Evolutionary conservation across 2,888 invertebrate species (phyloP).

Genomic region (Zaprionus obscuricornis): DNA sequence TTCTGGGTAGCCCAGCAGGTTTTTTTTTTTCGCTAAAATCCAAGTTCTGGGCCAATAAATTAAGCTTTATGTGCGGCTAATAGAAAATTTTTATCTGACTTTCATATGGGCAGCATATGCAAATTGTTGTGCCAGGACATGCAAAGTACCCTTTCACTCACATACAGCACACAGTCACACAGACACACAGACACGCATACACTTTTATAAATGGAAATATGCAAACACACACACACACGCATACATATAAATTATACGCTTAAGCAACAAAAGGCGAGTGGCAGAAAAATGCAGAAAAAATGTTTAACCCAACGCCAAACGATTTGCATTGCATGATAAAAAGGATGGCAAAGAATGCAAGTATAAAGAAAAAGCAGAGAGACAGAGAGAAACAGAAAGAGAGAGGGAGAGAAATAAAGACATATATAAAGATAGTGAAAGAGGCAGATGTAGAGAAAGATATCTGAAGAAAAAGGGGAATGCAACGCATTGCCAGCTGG

Average conservation of each 20-base stretch:
- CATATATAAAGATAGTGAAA: too few species aligned
- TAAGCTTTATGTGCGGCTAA: slow-evolving; percentile 73
- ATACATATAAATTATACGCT: slow-evolving; percentile 69
- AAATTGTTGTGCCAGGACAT: slow-evolving; percentile 67
- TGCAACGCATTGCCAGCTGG: slow-evolving; percentile 21
- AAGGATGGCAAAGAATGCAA: slow-evolving; percentile 28
- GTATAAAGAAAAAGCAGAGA: slow-evolving; percentile 1
- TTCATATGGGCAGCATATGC: slow-evolving; percentile 60
- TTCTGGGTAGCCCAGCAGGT: slow-evolving; percentile 41
- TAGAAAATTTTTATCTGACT: slow-evolving; percentile 61
- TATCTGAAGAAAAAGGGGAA: neutral
- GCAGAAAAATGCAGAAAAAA: slow-evolving; percentile 61
- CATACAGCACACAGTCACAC: too few species aligned
- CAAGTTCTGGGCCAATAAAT: slow-evolving; percentile 65
- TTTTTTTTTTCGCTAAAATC: slow-evolving; percentile 32
- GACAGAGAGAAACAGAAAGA: slow-evolving; percentile 2
- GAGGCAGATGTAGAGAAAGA: neutral
- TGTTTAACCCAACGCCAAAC: slow-evolving; percentile 61
- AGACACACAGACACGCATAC: slow-evolving; percentile 6
- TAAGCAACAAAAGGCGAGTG: slow-evolving; percentile 70
- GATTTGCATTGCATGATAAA: slow-evolving; percentile 74
- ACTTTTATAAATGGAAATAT: slow-evolving; percentile 21
- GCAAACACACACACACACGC: slow-evolving; percentile 15
- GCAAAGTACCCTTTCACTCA: slow-evolving; percentile 28
- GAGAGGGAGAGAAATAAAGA: neutral